These are phyloP conservation scores for Trichopoda pennipes DNA, from an alignment of 2,888 invertebrate genomes.

Conservation along the genomic window DNA sequence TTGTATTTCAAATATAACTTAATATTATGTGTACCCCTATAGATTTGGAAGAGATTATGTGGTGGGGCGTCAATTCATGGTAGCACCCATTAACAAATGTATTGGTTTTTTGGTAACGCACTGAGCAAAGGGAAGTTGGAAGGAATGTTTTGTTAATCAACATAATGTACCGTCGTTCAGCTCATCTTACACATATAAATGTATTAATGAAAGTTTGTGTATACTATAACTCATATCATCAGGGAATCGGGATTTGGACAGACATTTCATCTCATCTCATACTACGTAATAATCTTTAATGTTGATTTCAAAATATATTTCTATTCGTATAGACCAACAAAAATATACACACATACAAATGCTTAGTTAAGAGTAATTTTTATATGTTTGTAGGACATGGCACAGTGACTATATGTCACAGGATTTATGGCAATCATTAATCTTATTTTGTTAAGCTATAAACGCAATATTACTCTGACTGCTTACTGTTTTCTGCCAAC, in stretches of 20 bases:
- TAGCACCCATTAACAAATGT: slow-evolving; percentile 59
- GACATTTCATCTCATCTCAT: slow-evolving; percentile 24
- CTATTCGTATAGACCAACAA: neutral
- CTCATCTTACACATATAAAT: slow-evolving; percentile 7
- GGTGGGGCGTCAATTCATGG: slow-evolving; percentile 58
- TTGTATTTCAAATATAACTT: slow-evolving; percentile 68
- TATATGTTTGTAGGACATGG: slow-evolving; percentile 68
- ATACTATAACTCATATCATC: slow-evolving; percentile 65
- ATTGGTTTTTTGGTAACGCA: slow-evolving; percentile 37
- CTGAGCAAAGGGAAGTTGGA: slow-evolving; percentile 45
- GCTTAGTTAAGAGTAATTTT: slow-evolving; percentile 54
- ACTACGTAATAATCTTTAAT: slow-evolving; percentile 77
- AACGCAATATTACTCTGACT: slow-evolving; percentile 67
- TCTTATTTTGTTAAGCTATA: slow-evolving; percentile 76
- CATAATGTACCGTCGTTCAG: slow-evolving; percentile 73
- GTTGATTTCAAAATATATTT: slow-evolving; percentile 77
- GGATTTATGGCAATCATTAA: slow-evolving; percentile 81
- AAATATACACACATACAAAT: slow-evolving; percentile 11
- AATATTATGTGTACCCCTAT: slow-evolving; percentile 70
- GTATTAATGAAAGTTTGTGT: neutral
- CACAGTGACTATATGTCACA: slow-evolving; percentile 73
- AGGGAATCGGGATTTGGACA: slow-evolving; percentile 59
- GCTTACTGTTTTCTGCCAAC: slow-evolving; percentile 40
- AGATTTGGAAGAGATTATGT: slow-evolving; percentile 65
- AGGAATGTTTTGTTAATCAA: slow-evolving; percentile 75